Conservation (phyloP, 2,113 vertebrate species). For the Pardalotus punctatus region DNA sequence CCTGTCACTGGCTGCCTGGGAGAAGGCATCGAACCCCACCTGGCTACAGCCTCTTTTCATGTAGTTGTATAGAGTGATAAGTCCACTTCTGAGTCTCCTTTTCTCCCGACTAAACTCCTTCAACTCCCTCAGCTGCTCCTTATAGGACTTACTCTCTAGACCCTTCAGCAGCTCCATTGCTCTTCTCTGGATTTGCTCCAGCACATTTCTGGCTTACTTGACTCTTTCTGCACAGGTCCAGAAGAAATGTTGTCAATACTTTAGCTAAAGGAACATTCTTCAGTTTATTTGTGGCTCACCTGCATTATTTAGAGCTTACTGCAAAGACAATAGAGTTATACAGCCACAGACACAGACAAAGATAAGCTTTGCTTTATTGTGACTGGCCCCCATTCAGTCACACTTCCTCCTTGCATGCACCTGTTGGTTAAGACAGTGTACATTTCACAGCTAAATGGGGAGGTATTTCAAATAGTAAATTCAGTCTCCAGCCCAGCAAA, state of each 20-base stretch:
- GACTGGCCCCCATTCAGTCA: not conserved
- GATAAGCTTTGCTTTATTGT: not conserved
- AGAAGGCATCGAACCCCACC: not conserved
- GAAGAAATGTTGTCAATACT: not conserved
- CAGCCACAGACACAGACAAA: not conserved
- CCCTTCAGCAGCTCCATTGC: not conserved
- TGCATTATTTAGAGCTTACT: not conserved
- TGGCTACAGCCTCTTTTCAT: not conserved
- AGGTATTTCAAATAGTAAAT: not conserved
- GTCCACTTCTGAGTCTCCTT: too few relatives aligned
- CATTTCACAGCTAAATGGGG: not conserved
- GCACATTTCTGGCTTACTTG: not conserved
- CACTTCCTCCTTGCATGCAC: fast-evolving
- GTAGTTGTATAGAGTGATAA: not conserved
- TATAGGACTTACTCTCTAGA: not conserved
- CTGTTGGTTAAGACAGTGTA: not conserved
- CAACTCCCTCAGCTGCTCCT: not conserved
- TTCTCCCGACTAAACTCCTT: not conserved
- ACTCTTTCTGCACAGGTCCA: not conserved
- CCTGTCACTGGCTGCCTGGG: not conserved
- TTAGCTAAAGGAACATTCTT: not conserved
- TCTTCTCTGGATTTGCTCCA: not conserved
- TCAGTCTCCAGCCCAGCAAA: not conserved
- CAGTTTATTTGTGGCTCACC: not conserved
- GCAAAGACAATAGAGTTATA: fast-evolving